Base-by-base conservation (phyloP, 2,888 invertebrate species). In the Acrocyrtus sp. region DNA sequence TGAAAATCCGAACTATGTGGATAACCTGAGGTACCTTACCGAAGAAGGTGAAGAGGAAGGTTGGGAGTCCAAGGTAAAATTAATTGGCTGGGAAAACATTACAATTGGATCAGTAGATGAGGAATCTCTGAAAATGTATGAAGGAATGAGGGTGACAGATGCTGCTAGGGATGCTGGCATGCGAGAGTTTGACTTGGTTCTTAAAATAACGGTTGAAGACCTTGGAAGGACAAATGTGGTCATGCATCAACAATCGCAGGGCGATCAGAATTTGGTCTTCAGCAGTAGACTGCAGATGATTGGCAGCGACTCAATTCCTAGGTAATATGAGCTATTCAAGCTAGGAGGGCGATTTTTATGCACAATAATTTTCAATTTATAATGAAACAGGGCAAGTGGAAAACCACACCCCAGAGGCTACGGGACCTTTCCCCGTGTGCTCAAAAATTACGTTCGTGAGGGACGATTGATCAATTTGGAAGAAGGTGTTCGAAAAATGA, bases 1-100 rank as follows among this genome's bases (percentile, higher is more conserved):
- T 29, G 47, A 74, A 50, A 68, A 76, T 19, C 15, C 66, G 4
- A 45, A 58, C 3, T 79, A 76, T 50, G 39, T 77, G 3, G 27
- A 58, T 2, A 34, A 53, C 10, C 41, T 80, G 12, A 61, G 72
- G 58, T 53, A 61, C 8, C 19, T 78, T 24, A 79, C 78, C 0
- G 80, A 80, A 58, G 34, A 39, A 1, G 80, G 80, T 15, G 22
- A 41, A n/a, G 80, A 80, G 47, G 61, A 72, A 2, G 80, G 78
- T 10, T 80, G 80, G 80, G 80, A 80, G 51, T 79, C 78, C 0
- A 80, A 80, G 61, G 70, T 80, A 10, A 57, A 56, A 8, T 43
- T 80, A 15, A 78, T 80, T 62, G 80, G 80, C 1, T 80, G 69
- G 41, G 78, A 78, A 63, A 80, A 80, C 50, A 72, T 80, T 10